Percentiles rank a stretch among this genome's conserved stretches.
Conservation (phyloP, 2,888 invertebrate species). For the Pyralis farinalis region DNA sequence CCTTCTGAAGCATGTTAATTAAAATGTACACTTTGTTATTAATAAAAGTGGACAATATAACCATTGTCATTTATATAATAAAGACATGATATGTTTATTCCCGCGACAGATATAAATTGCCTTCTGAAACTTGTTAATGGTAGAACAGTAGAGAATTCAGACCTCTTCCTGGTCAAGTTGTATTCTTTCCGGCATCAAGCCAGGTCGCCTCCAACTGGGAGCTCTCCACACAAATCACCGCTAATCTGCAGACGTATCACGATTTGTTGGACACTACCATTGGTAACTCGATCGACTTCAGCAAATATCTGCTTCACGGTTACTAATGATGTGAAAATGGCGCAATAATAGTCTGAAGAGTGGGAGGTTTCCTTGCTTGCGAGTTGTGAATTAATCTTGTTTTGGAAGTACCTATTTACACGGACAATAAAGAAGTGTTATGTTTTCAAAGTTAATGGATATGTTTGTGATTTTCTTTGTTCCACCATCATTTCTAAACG, state of each 20-base stretch:
- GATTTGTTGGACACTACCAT: constrained; percentile 22
- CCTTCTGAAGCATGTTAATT: background rate
- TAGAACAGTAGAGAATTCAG: background rate
- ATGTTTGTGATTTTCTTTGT: too few relatives aligned
- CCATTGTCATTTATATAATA: background rate
- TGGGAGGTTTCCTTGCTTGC: too few relatives aligned
- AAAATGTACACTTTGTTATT: too few relatives aligned
- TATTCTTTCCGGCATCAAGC: constrained; percentile 3
- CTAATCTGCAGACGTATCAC: constrained; percentile 44
- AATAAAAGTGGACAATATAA: too few relatives aligned
- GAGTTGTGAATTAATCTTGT: too few relatives aligned
- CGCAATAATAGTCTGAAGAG: background rate
- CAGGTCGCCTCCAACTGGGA: constrained; percentile 19
- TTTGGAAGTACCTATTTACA: too few relatives aligned
- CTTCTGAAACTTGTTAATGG: background rate
- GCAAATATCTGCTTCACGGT: background rate
- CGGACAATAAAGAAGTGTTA: too few relatives aligned
- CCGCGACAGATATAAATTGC: background rate
- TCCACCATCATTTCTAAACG: too few relatives aligned
- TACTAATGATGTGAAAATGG: background rate
- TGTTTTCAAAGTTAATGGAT: too few relatives aligned
- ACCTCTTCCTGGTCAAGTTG: constrained; percentile 1
- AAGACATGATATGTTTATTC: too few relatives aligned
- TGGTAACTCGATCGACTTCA: background rate
- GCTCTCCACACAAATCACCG: constrained; percentile 40